Conservation (phyloP, 1,140 invertebrate species). For the Lucilia cuprina region DNA sequence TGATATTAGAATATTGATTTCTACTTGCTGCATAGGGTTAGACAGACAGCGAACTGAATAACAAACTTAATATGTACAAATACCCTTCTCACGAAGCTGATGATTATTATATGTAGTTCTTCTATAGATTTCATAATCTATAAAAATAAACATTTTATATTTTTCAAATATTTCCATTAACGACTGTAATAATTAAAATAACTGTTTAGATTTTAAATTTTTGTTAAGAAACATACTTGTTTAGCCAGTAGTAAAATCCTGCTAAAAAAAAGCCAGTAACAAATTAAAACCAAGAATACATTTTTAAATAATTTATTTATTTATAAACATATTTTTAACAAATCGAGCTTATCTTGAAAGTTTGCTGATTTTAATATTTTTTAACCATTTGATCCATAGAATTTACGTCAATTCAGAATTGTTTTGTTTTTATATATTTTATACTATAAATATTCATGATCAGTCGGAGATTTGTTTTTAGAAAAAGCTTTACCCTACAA, state of each 20-base stretch:
- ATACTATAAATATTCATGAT: background rate
- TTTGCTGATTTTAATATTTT: background rate
- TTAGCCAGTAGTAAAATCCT: background rate
- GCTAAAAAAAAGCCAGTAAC: background rate
- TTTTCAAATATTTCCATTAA: no score
- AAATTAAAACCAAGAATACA: background rate
- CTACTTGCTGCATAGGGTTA: no score
- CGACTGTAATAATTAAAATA: no score
- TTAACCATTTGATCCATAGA: background rate
- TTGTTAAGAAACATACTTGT: background rate
- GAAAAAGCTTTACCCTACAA: background rate
- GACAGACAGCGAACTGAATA: no score
- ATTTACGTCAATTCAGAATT: background rate
- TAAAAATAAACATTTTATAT: no score
- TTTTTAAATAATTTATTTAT: background rate
- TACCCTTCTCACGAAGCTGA: no score
- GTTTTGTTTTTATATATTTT: background rate
- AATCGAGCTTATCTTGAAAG: background rate
- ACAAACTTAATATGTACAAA: no score
- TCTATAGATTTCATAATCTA: no score
- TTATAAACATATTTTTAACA: background rate
- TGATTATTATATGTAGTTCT: no score
- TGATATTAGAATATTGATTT: no score
- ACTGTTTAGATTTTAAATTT: background rate
- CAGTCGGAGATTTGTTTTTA: background rate